A percentile compares a stretch with the other conserved stretches of the same genome.
phyloP scores from a whole-genome alignment of 2,113 vertebrate species.

The Illadopsis cleaveri region DNA sequence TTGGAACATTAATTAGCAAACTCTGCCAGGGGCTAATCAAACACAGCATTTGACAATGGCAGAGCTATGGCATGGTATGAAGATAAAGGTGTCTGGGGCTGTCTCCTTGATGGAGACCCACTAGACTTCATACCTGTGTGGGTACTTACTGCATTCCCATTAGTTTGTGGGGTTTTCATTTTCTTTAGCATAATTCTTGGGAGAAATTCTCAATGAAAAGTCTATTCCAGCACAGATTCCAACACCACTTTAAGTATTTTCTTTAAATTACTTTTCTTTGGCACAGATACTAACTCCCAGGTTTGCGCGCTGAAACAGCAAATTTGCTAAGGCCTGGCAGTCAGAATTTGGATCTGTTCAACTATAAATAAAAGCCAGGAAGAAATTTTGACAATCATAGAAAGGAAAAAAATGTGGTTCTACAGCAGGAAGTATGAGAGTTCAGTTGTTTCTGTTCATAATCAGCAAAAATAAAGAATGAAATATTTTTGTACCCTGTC shows the following conservation, averaged over 20 bases:
- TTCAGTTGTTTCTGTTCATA: not conserved
- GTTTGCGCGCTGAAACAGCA: not conserved
- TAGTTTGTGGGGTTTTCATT: not conserved
- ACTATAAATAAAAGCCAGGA: not conserved
- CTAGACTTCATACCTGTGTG: accelerated
- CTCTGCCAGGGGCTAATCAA: not conserved
- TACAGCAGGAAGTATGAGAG: not conserved
- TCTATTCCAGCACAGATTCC: not conserved
- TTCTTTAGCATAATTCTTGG: not conserved
- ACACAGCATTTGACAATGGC: not conserved
- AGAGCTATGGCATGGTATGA: not conserved
- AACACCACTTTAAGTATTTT: not conserved
- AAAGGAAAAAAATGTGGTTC: not conserved
- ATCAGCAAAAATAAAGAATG: not conserved
- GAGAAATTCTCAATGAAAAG: not conserved
- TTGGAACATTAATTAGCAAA: not conserved
- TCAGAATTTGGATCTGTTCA: not conserved
- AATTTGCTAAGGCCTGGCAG: not conserved
- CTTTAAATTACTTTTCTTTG: not conserved
- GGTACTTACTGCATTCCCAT: not conserved
- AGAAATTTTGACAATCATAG: not conserved
- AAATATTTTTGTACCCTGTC: not conserved
- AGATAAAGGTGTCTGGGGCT: not conserved
- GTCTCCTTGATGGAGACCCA: not conserved
- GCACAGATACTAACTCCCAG: not conserved